Evolutionary conservation across 2,113 vertebrate genomes (phyloP).

Genomic region (Stictonetta naevosa): DNA sequence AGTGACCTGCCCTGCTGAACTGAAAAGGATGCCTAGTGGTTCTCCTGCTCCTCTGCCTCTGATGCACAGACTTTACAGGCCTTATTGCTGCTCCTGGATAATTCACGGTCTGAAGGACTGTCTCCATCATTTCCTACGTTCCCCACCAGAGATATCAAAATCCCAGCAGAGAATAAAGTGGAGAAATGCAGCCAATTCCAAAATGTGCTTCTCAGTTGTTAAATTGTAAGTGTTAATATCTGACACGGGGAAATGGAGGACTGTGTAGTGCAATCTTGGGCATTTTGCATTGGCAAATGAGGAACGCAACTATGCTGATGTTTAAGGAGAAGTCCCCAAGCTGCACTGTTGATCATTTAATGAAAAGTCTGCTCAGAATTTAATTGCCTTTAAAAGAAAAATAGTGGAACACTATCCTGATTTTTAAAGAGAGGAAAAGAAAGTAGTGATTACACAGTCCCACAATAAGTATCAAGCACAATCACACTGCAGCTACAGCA

Average conservation of each 20-base stretch:
- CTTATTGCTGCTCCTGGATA: constrained; percentile 8
- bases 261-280: background rate
- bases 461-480: constrained; percentile 26
- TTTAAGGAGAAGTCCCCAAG: constrained; percentile 33
- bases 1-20: accelerated
- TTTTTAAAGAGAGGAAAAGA: constrained; percentile 40
- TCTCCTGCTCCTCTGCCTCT: background rate
- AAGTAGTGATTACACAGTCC: background rate
- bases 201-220: constrained; percentile 47
- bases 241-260: constrained; percentile 41
- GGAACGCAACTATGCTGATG: background rate
- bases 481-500: background rate
- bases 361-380: constrained; percentile 49
- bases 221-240: constrained; percentile 48
- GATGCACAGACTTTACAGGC: background rate
- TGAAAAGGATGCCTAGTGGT: background rate
- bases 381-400: constrained; percentile 39
- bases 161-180: constrained; percentile 20
- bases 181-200: constrained; percentile 43
- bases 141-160: constrained; percentile 16
- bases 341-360: constrained; percentile 44
- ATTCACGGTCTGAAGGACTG: constrained; percentile 30
- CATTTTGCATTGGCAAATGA: constrained; percentile 13
- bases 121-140: constrained; percentile 16
- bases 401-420: background rate